Percentiles rank a stretch among this genome's conserved stretches.
Conservation (phyloP, 2,797 vertebrate genomes). For the Sciurus carolinensis region DNA sequence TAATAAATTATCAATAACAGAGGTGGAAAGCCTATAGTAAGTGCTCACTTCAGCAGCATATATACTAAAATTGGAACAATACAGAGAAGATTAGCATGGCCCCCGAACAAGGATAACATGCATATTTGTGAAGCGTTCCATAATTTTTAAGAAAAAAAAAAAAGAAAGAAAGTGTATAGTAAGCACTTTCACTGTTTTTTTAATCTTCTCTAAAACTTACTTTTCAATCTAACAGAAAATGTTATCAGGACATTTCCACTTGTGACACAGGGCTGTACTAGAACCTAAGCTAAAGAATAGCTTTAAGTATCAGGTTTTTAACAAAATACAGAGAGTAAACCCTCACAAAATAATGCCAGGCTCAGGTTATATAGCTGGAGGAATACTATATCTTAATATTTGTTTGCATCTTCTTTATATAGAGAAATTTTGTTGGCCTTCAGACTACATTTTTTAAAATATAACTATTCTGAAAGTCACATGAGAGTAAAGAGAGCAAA, state of each 20-base stretch:
- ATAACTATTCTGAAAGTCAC: neutral
- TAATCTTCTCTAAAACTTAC: slow-evolving; percentile 30
- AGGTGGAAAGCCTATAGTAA: slow-evolving; percentile 12
- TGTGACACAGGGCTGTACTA: neutral
- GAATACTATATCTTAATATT: neutral
- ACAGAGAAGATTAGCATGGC: too few species aligned
- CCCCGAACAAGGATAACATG: too few species aligned
- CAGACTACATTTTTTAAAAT: neutral
- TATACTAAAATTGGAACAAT: too few species aligned
- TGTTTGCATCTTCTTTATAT: neutral
- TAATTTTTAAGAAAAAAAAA: too few species aligned
- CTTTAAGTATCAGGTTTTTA: slow-evolving; percentile 11
- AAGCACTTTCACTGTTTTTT: neutral
- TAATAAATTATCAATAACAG: slow-evolving; percentile 43
- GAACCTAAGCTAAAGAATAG: slow-evolving; percentile 12
- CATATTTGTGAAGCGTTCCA: too few species aligned
- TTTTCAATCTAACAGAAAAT: slow-evolving; percentile 25
- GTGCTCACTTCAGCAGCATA: neutral
- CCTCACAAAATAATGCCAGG: neutral
- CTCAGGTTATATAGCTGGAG: neutral
- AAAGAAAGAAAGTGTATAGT: neutral
- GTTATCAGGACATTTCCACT: slow-evolving; percentile 36
- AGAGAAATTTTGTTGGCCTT: slow-evolving; percentile 17
- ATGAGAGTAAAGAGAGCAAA: slow-evolving; percentile 56
- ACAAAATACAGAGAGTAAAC: neutral